Conservation (phyloP, 2,113 vertebrate species). For the Apus apus region DNA sequence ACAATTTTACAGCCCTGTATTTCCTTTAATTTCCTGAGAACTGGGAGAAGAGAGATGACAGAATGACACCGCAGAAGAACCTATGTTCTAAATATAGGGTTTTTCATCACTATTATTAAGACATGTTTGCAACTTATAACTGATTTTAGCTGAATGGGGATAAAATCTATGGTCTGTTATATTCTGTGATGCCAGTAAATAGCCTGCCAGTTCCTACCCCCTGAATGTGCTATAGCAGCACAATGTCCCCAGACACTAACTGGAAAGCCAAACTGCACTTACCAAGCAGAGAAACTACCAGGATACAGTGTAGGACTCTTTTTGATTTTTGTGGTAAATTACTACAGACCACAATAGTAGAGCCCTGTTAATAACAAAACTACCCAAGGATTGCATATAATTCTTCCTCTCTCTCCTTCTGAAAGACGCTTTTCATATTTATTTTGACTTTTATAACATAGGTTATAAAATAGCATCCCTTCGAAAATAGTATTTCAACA, state of each 20-base stretch:
- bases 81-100: not conserved
- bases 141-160: not conserved
- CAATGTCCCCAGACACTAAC: not conserved
- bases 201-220: not conserved
- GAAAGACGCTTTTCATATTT: not conserved
- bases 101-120: not conserved
- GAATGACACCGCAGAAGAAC: not conserved
- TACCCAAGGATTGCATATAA: not conserved
- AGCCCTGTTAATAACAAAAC: not conserved
- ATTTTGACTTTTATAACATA: not conserved
- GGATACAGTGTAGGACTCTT: not conserved
- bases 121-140: not conserved
- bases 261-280: slow-evolving; percentile 21
- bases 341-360: not conserved
- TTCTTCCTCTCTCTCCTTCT: not conserved
- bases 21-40: slow-evolving; percentile 10
- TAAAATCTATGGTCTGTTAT: slow-evolving; percentile 1
- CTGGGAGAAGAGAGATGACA: not conserved
- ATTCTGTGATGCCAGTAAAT: not conserved
- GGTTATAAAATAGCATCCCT: not conserved
- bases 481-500: not conserved
- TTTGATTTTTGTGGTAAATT: not conserved
- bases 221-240: not conserved
- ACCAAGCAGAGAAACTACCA: not conserved
- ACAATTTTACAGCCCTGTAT: not conserved